Evolutionary conservation across 2,888 invertebrate genomes (phyloP).

Genomic region (Xiphydria camelus): DNA sequence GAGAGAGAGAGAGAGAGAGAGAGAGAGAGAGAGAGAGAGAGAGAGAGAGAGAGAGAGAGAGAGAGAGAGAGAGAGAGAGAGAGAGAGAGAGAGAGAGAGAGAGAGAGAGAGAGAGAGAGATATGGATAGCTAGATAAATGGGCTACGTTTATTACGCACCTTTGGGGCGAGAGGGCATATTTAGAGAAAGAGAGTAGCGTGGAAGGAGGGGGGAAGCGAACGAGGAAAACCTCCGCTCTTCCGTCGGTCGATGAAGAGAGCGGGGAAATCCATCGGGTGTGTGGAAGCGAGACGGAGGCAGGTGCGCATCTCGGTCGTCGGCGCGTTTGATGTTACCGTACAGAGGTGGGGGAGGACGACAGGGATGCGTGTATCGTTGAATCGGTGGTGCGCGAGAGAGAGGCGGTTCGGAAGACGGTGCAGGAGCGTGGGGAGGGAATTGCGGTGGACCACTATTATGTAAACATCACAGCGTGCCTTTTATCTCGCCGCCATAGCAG

Average conservation of each 20-base stretch:
- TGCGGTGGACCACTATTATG: conserved; percentile 70
- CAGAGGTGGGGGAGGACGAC: conserved; percentile 30
- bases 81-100: not conserved
- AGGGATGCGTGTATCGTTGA: conserved; percentile 35
- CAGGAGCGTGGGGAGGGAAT: conserved; percentile 26
- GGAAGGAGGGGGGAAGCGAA: not conserved
- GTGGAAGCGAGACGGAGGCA: conserved; percentile 42
- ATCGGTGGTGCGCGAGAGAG: conserved; percentile 25
- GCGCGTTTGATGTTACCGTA: conserved; percentile 45
- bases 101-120: not conserved
- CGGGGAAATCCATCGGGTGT: conserved; percentile 14
- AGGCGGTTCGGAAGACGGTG: not conserved
- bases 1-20: not conserved
- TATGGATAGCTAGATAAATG: no score
- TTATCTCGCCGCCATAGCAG: conserved; percentile 62
- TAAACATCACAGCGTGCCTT: conserved; percentile 68
- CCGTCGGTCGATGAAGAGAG: not conserved
- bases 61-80: not conserved
- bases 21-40: not conserved
- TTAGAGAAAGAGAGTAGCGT: not conserved
- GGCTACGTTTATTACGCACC: no score
- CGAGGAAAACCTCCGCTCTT: not conserved
- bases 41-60: not conserved
- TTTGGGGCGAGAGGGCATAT: no score
- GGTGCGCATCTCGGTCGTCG: conserved; percentile 44